These are phyloP conservation scores for Melanophora roralis DNA, from an alignment of 2,888 invertebrate genomes.

Conservation along the genomic window DNA sequence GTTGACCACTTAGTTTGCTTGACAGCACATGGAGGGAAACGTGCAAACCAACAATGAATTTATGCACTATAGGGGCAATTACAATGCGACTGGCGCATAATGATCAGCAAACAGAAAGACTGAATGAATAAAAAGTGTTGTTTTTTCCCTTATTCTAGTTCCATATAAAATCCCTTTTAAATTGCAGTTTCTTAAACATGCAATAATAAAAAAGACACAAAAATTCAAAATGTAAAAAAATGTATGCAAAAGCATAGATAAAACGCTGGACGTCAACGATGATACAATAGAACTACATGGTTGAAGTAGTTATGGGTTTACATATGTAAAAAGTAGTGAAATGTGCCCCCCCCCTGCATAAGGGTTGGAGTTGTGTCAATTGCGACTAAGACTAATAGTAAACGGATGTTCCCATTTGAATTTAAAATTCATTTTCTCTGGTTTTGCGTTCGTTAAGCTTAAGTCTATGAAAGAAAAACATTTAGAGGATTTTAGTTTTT, in stretches of 20 bases:
- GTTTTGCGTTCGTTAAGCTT: not conserved
- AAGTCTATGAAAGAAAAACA: not conserved
- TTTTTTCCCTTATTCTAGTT: not conserved
- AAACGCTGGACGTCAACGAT: conserved; percentile 43
- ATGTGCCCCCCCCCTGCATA: conserved; percentile 17
- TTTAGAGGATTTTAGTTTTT: not conserved
- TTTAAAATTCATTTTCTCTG: conserved; percentile 61
- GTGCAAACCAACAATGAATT: not conserved
- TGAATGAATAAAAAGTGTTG: not conserved
- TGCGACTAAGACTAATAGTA: conserved; percentile 65
- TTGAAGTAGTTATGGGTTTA: conserved; percentile 6
- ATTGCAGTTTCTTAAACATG: not conserved
- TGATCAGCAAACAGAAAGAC: conserved; percentile 50
- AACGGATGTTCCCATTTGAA: conserved; percentile 69
- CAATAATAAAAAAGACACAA: not conserved
- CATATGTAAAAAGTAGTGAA: not conserved
- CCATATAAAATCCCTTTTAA: not conserved
- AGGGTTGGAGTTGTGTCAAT: conserved; percentile 50
- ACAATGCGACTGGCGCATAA: conserved; percentile 56
- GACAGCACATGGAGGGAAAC: conserved; percentile 9
- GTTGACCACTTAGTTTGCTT: conserved; percentile 31
- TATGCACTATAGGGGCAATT: conserved; percentile 53
- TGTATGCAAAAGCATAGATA: conserved; percentile 47
- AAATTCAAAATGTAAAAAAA: not conserved
- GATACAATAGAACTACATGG: conserved; percentile 20